phyloP scores from a whole-genome alignment of 2,888 invertebrate species.

The Xestia c-nigrum region DNA sequence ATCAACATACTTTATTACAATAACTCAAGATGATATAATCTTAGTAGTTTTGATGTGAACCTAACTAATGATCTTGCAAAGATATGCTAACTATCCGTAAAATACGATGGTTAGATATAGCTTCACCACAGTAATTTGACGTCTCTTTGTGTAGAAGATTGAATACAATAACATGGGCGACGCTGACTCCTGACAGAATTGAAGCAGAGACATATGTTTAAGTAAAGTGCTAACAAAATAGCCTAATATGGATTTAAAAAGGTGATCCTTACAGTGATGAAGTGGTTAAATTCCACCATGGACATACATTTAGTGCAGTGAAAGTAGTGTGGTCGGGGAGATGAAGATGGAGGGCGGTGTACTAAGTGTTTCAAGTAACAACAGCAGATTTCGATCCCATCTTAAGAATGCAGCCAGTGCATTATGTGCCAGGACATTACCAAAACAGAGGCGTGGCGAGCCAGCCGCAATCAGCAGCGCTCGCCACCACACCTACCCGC shows the following conservation, averaged over 20 bases:
- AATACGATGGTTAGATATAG: conserved; percentile 3
- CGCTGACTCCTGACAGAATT: conserved; percentile 1
- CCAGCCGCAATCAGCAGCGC: conserved; percentile 75
- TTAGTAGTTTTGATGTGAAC: background rate
- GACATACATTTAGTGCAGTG: conserved; percentile 80
- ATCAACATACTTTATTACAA: background rate
- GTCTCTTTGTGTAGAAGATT: conserved; percentile 18
- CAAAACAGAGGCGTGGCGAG: conserved; percentile 86
- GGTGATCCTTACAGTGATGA: conserved; percentile 63
- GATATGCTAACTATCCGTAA: conserved; percentile 17
- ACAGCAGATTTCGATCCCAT: conserved; percentile 84
- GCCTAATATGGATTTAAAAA: conserved; percentile 59
- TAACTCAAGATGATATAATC: background rate
- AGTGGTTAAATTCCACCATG: conserved; percentile 74
- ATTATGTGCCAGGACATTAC: conserved; percentile 86
- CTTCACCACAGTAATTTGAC: conserved; percentile 31
- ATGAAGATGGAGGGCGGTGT: conserved; percentile 89
- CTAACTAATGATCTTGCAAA: background rate
- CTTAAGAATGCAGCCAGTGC: conserved; percentile 88
- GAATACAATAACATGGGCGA: conserved; percentile 33
- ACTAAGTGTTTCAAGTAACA: conserved; percentile 87
- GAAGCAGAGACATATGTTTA: background rate
- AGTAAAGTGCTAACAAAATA: conserved; percentile 26
- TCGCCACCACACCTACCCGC: conserved; percentile 86
- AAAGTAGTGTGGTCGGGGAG: conserved; percentile 57